Base-by-base conservation (phyloP, 2,797 vertebrate genomes). In the Semotilus atromaculatus region DNA sequence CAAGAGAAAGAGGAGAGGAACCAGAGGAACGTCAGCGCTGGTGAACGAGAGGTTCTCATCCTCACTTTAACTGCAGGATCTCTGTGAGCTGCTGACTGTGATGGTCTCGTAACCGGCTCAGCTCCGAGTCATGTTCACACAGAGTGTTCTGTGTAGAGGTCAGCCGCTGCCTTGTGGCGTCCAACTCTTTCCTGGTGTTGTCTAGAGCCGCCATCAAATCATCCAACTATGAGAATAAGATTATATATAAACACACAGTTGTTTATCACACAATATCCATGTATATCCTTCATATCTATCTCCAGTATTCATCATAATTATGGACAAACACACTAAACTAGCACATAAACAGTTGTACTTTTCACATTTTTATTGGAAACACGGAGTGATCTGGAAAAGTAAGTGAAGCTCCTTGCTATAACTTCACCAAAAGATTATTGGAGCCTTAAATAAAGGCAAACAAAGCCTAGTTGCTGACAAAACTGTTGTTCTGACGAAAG, bases 31-130 rank as follows among this genome's bases (percentile, higher is more conserved):
- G 9, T 4, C 26, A 34, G 16, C 29, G 43, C 1, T 58, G 55
- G 5, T 26, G n/a, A 5, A 2, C 3, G n/a, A 13, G 10, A 31
- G 31, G 43, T 13, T 53, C 29, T 11, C 8, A 3, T 11, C 95
- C 98, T 97, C 92, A 99, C 98, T 99, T 99, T 96, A 99, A 98
- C 93, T 98, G 97, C 85, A 99, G 93, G 86, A 99, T 97, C 93
- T 99, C 98, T 91, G 98, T 97, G 60, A 98, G 95, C 92, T 99
- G 97, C 87, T 97, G 97, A 88, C 97, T 96, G 87, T 96, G 89
- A 79, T 99, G 97, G 84, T 96, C 95, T 34, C 96, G 95, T 85
- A 98, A 93, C 87, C 94, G 97, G 88, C 93, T 95, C 85, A 99
- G 92, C 90, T 98, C 96, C 34, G 96, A 95, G 84, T 99, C 98